Base-by-base conservation (phyloP, 1,140 invertebrate species). In the Megalopta genalis region DNA sequence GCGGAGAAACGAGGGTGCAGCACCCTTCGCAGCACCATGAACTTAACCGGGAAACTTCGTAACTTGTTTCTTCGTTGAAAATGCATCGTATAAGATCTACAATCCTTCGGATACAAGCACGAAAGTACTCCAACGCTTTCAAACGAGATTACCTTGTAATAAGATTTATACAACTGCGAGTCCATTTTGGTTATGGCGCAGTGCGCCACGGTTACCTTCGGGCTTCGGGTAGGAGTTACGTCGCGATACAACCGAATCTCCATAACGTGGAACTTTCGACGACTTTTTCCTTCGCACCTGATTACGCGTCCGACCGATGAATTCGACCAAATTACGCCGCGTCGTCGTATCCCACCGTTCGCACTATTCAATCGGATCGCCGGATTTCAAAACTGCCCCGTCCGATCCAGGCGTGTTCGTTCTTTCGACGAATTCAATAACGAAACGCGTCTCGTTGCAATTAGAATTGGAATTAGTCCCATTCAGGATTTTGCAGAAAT, bases 111-210 rank as follows among this genome's bases (percentile, higher is more conserved):
- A 57, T 65, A 72, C 69, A 72, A 64, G 69, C n/a, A 25, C 25
- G 42, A 72, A 72, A 64, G 69, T 78, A 54, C 59, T 57, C 18
- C 10, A n/a, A 16, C 68, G 60, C 69, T 70, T 62, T 32, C 60
- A 64, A 78, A 72, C 76, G 27, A 57, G 76, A 72, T 78, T 72
- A 78, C 60, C n/a, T 32, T 46, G 49, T 65, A 72, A 78, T 78
- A 72, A 78, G 76, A 78, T 78, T 78, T 78, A 78, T 57, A 54
- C 25, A 54, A 54, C 69, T 46, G 46, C 23, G 23, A 32, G 67
- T 59, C 21, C 27, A 54, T 78, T 72, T 39, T 18, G 21, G 7
- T 63, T 63, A 63, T 32, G 10, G n/a, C 21, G 42, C 42, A 21
- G 21, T 7, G 27, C 12, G n/a, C 16, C 42, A 12, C 9, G 14